phyloP scores from a whole-genome alignment of 1,140 invertebrate genomes.

The Atta colombica region DNA sequence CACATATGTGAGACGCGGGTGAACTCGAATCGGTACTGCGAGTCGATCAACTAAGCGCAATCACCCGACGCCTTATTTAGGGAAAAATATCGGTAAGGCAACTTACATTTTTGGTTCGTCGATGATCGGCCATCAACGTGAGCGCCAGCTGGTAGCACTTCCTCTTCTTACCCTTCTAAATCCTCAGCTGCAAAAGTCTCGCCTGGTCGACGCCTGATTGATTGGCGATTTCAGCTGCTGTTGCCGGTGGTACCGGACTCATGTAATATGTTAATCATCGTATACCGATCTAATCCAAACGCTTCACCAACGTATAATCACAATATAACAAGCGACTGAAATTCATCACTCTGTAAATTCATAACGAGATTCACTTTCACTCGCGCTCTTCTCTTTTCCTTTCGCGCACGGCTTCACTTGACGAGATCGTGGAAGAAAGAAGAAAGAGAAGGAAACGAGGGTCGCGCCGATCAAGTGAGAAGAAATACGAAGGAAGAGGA shows the following conservation, averaged over 20 bases:
- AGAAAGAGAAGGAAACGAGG: not conserved
- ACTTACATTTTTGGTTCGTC: conserved; percentile 86
- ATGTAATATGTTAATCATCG: conserved; percentile 66
- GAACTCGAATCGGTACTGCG: too few relatives aligned
- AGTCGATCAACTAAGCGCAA: too few relatives aligned
- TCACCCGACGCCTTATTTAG: too few relatives aligned
- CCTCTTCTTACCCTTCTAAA: conserved; percentile 27
- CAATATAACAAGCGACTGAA: conserved; percentile 22
- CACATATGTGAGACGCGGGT: too few relatives aligned
- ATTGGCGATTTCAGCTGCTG: conserved; percentile 64
- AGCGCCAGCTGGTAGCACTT: conserved; percentile 78
- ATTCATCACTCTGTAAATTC: conserved; percentile 59
- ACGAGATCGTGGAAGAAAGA: conserved; percentile 5
- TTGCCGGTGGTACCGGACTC: not conserved
- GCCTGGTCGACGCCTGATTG: conserved; percentile 60
- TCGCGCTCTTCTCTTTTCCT: conserved; percentile 64
- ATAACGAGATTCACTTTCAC: conserved; percentile 72
- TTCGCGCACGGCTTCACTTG: conserved; percentile 51
- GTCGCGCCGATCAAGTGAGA: not conserved
- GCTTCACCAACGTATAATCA: conserved; percentile 58
- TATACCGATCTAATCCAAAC: conserved; percentile 41
- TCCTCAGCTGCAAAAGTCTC: conserved; percentile 56
- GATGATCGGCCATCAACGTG: conserved; percentile 86
- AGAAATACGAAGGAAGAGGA: not conserved
- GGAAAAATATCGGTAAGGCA: not conserved